phyloP scores from a whole-genome alignment of 2,888 invertebrate genomes.

The Caenorhabditis sp. region DNA sequence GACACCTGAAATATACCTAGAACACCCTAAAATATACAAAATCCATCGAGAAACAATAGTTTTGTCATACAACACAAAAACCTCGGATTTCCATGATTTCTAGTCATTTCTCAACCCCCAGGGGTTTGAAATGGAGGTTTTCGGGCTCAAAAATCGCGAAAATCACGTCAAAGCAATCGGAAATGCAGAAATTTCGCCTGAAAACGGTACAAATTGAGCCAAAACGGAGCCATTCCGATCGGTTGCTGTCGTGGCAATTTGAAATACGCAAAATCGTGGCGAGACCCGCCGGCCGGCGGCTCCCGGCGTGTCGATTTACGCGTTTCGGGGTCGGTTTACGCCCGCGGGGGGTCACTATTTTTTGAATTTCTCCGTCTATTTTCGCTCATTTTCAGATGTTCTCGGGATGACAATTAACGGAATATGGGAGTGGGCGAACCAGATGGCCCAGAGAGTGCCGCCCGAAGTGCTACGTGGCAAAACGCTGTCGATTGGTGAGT shows the following conservation, averaged over 20 bases:
- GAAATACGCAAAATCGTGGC: conserved; percentile 43
- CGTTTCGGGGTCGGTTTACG: conserved; percentile 31
- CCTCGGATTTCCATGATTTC: background rate
- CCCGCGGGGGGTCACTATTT: background rate
- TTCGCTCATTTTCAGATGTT: conserved; percentile 26
- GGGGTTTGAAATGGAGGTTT: background rate
- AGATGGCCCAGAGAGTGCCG: conserved; percentile 37
- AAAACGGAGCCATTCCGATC: conserved; percentile 16
- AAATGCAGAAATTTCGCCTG: background rate
- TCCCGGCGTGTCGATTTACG: conserved; percentile 40
- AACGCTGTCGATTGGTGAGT: conserved; percentile 64
- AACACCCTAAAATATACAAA: too few relatives aligned
- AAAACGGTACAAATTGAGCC: conserved; percentile 34
- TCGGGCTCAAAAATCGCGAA: background rate
- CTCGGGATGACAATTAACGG: conserved; percentile 61
- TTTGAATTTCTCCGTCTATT: conserved; percentile 15
- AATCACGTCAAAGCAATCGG: too few relatives aligned
- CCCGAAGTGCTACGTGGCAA: conserved; percentile 50
- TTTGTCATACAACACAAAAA: background rate
- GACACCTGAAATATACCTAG: too few relatives aligned
- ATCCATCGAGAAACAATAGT: background rate
- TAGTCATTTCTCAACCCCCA: background rate
- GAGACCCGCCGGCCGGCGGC: conserved; percentile 42
- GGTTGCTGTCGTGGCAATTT: conserved; percentile 50
- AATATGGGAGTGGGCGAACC: conserved; percentile 60